Percentiles rank a stretch among this genome's conserved stretches.
These are phyloP conservation scores for Aspidiotus rigidus DNA, from an alignment of 2,888 invertebrate species.

Conservation along the genomic window DNA sequence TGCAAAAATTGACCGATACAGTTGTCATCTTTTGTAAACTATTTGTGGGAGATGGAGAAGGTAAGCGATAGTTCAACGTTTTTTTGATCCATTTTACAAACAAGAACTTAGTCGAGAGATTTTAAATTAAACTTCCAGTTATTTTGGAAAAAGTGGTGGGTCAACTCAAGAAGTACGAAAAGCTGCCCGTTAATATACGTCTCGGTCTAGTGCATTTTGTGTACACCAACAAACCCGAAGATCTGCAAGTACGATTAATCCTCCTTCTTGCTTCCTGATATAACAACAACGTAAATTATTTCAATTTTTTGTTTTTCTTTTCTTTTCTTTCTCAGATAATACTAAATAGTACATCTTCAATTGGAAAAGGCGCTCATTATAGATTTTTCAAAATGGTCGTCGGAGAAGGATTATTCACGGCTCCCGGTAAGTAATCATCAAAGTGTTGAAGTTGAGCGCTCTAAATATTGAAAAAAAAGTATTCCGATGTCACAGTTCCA, in stretches of 20 bases:
- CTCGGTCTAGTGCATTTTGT: background rate
- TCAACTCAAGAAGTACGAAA: too few relatives aligned
- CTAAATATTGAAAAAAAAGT: background rate
- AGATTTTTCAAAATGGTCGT: background rate
- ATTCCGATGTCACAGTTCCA: conserved; percentile 40
- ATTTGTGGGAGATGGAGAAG: too few relatives aligned
- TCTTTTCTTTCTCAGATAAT: background rate
- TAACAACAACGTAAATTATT: background rate
- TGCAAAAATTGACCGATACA: too few relatives aligned
- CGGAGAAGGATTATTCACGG: background rate
- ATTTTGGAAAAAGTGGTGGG: too few relatives aligned
- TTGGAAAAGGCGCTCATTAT: background rate
- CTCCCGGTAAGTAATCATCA: background rate
- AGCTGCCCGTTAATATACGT: too few relatives aligned
- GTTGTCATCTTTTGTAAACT: too few relatives aligned
- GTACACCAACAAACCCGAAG: background rate
- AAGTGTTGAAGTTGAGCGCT: background rate
- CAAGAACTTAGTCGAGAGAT: too few relatives aligned
- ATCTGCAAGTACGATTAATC: background rate
- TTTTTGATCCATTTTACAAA: too few relatives aligned
- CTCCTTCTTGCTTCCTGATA: background rate
- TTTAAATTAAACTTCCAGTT: too few relatives aligned
- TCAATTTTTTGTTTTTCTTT: background rate
- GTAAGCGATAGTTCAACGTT: too few relatives aligned
- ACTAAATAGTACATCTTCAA: background rate